A percentile compares a stretch with the other conserved stretches of the same genome.
phyloP scores from a whole-genome alignment of 2,797 vertebrate species.

The Halcyon smyrnensis region DNA sequence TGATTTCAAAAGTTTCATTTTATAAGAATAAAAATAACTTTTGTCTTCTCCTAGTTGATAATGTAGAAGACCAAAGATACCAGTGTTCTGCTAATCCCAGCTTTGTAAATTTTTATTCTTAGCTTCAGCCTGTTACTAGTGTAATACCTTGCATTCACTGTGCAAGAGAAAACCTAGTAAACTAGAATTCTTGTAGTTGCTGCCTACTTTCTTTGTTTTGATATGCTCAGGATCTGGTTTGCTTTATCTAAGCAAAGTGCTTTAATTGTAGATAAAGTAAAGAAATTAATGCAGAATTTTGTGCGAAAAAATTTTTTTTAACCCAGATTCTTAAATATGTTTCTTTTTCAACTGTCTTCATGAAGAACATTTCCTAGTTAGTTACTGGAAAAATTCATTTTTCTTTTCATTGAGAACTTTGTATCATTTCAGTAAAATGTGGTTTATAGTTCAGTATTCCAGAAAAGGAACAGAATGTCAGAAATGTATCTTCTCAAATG shows the following conservation, averaged over 20 bases:
- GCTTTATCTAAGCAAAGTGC: background rate
- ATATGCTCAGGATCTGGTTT: background rate
- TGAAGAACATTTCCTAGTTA: background rate
- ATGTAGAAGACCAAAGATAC: background rate
- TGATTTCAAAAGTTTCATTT: background rate
- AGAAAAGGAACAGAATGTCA: background rate
- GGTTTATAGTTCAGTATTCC: background rate
- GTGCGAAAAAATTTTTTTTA: background rate
- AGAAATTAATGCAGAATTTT: background rate
- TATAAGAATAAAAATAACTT: background rate
- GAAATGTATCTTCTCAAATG: background rate
- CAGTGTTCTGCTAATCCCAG: background rate
- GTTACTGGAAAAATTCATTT: background rate
- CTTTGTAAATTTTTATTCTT: background rate
- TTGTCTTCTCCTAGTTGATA: background rate
- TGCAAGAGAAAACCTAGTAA: background rate
- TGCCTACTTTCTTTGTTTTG: background rate
- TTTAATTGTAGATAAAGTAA: background rate
- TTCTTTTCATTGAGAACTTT: background rate
- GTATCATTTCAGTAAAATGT: background rate
- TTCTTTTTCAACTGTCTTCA: background rate
- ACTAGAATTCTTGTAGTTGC: background rate
- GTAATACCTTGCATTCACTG: background rate
- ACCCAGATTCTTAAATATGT: background rate
- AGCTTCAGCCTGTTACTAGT: background rate